Evolutionary conservation across 2,797 vertebrate species (phyloP).

Genomic region (Sylvia borin): DNA sequence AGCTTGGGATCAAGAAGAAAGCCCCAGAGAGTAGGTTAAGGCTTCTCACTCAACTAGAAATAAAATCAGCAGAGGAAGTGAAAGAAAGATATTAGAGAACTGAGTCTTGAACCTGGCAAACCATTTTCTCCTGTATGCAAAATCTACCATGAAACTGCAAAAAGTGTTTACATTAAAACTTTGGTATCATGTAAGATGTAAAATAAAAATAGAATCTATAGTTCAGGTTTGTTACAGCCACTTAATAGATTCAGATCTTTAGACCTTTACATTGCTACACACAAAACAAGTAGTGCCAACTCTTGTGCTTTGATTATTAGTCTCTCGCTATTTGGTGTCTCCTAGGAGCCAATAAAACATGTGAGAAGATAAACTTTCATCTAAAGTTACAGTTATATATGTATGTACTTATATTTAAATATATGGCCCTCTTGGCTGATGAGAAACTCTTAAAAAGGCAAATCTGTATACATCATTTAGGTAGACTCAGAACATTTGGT

Average conservation of each 20-base stretch:
- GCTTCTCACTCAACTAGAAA: background rate
- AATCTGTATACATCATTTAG: background rate
- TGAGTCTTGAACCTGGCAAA: background rate
- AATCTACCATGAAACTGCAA: background rate
- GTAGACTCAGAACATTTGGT: background rate
- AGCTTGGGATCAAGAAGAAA: background rate
- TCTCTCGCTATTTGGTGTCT: background rate
- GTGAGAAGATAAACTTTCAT: background rate
- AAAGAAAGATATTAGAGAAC: constrained; percentile 34
- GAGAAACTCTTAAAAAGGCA: background rate
- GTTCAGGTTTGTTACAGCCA: background rate
- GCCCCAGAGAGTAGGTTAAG: background rate
- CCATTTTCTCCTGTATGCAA: background rate
- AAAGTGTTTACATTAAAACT: background rate
- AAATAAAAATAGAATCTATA: background rate
- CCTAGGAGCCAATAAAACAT: background rate
- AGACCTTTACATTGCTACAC: background rate
- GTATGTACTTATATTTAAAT: background rate
- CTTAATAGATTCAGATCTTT: background rate
- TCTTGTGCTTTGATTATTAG: background rate
- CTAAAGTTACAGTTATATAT: background rate
- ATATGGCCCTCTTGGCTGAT: background rate
- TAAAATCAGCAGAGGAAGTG: constrained; percentile 13
- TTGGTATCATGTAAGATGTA: background rate
- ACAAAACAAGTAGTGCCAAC: background rate